Evolutionary conservation across 1,140 invertebrate species (phyloP).

Genomic region (Riptortus pedestris): DNA sequence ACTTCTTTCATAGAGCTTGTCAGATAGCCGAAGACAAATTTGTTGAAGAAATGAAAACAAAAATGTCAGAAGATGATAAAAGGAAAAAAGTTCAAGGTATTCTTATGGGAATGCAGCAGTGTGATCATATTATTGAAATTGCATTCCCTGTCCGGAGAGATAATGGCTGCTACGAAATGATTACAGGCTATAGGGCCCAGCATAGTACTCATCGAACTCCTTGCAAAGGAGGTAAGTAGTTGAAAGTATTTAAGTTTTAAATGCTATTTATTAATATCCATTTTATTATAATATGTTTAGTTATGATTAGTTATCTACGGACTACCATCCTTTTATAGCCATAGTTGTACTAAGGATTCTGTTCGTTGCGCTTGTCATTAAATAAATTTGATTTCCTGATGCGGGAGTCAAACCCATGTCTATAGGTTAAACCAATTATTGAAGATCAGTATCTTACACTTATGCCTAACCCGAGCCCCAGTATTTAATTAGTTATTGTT

Average conservation of each 20-base stretch:
- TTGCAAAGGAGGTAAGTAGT: conserved; percentile 82
- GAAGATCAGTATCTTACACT: too few relatives aligned
- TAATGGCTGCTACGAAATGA: conserved; percentile 93
- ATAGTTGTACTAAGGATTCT: too few relatives aligned
- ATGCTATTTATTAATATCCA: too few relatives aligned
- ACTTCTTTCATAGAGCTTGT: conserved; percentile 85
- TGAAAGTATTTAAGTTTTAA: not conserved
- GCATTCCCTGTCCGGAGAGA: conserved; percentile 90
- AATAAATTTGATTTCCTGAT: too few relatives aligned
- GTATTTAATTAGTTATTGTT: too few relatives aligned
- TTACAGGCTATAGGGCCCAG: conserved; percentile 92
- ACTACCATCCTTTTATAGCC: too few relatives aligned
- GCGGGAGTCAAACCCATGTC: too few relatives aligned
- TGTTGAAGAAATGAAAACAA: conserved; percentile 71
- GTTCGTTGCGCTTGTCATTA: too few relatives aligned
- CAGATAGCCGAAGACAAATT: conserved; percentile 81
- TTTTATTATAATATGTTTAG: not conserved
- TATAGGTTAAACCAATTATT: too few relatives aligned
- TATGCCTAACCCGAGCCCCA: too few relatives aligned
- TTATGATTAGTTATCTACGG: too few relatives aligned
- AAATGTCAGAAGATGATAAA: conserved; percentile 71
- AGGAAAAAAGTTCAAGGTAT: conserved; percentile 86
- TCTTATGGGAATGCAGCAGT: conserved; percentile 84
- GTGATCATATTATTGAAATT: conserved; percentile 89
- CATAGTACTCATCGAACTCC: conserved; percentile 94